Evolutionary conservation across 2,888 invertebrate species (phyloP), one percentile per base, ranked within the genome.

Genomic region (Aleiodes leptofemur): DNA sequence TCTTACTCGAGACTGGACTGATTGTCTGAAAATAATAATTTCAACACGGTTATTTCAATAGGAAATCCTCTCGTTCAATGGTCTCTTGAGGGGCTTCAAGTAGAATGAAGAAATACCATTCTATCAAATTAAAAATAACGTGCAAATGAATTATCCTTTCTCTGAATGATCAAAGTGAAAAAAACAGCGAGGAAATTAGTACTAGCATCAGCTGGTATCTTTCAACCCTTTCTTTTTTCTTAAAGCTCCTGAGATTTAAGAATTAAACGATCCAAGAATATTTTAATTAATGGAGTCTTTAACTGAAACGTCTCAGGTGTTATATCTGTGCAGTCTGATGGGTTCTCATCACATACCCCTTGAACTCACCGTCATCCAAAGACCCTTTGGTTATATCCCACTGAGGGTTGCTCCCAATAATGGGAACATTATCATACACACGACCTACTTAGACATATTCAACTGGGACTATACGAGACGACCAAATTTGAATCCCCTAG

Each of bases 241-340:
- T 6, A 59, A 34, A 8, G 3, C 23, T 2, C n/a, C 13, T 16
- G 9, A 57, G 31, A 7, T 13, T 7, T 43, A 43, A 43, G 14
- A 66, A 66, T 50, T 50, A 8, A 66, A 50, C 43, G 31, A 50
- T 50, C 13, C 3, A 50, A 31, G 14, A 68, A 50, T 50, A 7
- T 83, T 84, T 88, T 86, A 88, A 89, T 89, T 89, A 89, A 89
- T 88, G 88, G 86, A 88, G 86, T 86, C 87, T 82, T 85, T 81
- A 83, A 84, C 84, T 48, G n/a, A 83, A 86, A 85, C 16, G 87
- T 85, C 89, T 88, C 89, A 89, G 89, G 88, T 89, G 89, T 83
- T 83, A 80, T 55, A 79, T 81, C 34, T 23, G 66, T 68, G 31
- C 81, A 88, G 88, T 87, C 86, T 86, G 84, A 82, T 83, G 83